These are phyloP conservation scores for Calameuta idolon DNA, from an alignment of 2,888 invertebrate genomes.

Conservation along the genomic window DNA sequence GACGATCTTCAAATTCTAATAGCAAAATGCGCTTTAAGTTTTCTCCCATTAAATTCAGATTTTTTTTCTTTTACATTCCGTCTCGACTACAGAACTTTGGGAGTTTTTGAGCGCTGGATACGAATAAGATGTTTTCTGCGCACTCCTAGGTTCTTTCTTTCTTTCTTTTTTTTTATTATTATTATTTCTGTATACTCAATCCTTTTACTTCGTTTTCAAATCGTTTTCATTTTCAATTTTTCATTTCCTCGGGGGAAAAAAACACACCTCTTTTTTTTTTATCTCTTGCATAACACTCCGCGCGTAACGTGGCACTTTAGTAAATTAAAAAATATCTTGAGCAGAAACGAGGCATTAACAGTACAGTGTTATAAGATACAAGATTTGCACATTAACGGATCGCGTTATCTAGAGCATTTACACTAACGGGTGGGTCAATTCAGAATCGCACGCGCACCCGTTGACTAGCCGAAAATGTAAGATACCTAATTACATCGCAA, in stretches of 20 bases:
- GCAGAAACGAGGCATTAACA: conserved; percentile 38
- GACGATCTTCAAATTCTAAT: background rate
- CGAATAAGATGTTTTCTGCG: conserved; percentile 3
- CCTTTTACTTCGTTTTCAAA: conserved; percentile 34
- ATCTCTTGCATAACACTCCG: conserved; percentile 41
- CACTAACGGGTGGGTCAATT: conserved; percentile 43
- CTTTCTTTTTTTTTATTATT: conserved; percentile 11
- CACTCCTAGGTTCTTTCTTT: conserved; percentile 1
- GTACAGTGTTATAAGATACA: conserved; percentile 13
- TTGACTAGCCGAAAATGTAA: conserved; percentile 57
- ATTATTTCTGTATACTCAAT: conserved; percentile 15
- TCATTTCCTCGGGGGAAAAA: background rate
- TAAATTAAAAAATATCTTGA: conserved; percentile 46
- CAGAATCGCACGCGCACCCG: conserved; percentile 51
- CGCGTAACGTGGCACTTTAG: conserved; percentile 35
- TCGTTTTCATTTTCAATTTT: conserved; percentile 24
- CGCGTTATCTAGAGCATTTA: conserved; percentile 41
- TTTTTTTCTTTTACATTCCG: too few species aligned
- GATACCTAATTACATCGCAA: conserved; percentile 36
- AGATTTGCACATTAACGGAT: background rate
- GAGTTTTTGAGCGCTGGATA: background rate
- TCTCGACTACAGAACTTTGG: too few species aligned
- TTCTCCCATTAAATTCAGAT: too few species aligned
- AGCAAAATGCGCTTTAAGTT: background rate
- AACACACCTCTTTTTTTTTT: background rate